Base-by-base conservation (phyloP, 2,113 vertebrate genomes). In the Podarcis cretensis region DNA sequence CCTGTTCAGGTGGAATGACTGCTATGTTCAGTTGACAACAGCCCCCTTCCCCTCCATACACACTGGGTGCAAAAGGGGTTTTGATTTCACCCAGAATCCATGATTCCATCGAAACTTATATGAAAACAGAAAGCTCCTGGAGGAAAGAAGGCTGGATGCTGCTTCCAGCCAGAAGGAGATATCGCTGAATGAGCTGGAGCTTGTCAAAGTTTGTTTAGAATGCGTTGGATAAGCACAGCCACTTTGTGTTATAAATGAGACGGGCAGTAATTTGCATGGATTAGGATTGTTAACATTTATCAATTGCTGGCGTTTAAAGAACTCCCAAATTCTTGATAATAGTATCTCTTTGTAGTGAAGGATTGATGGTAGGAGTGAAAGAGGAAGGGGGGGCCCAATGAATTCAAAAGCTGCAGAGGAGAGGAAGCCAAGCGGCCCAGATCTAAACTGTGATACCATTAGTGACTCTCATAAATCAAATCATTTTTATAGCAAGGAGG, bases 401-500 rank as follows among this genome's bases (percentile, higher is more conserved):
- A 97, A 97, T 97, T 97, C 97, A 97, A 83, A 97, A 96, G 96
- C 97, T 96, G 94, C 96, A 97, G 96, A 97, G 96, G 97, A 97
- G 97, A 96, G 96, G 97, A 97, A 96, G 95, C 96, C 96, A 97
- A 97, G 94, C 95, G 89, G 83, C 95, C 94, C 96, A 96, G 97
- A 98, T 97, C 96, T 96, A 96, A 97, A 97, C 97, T 90, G 95
- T 97, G 97, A 98, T 98, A 97, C 97, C 97, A 98, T 97, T 98
- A 98, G 97, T 95, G 95, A 92, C 95, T 95, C 93, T 91, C 96
- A 97, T 98, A 98, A 98, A 98, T 98, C 97, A 98, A 95, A 95
- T 94, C 92, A 85, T 98, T 97, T 98, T 98, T 98, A 97, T 96
- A 97, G 96, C 93, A 89, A 95, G 97, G 97, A 96, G 97, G 97